Evolutionary conservation across 2,888 invertebrate species (phyloP), one percentile per base, ranked within the genome.

Genomic region (Chydorus sphaericus): DNA sequence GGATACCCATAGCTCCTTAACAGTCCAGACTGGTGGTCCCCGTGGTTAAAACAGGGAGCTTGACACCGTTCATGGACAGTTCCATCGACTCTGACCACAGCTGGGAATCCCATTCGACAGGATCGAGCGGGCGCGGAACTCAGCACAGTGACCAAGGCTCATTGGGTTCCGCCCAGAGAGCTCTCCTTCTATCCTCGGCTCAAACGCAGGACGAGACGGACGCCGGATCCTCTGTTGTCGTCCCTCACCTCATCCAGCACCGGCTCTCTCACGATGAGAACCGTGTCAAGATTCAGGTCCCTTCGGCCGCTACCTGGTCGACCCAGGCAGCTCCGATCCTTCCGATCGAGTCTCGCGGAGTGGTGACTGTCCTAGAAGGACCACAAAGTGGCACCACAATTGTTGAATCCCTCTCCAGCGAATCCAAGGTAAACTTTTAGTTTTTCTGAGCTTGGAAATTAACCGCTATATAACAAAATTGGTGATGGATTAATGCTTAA

Each of bases 1-100:
- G n/a, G 3, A 6, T 11, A 3, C 20, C 11, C 3, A 6, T 44
- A 23, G 11, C 16, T 23, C 44, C 4, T 23, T 23, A 26, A n/a
- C 44, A 44, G n/a, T n/a, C n/a, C n/a, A n/a, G n/a, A n/a, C n/a
- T n/a, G n/a, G n/a, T n/a, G n/a, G n/a, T n/a, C n/a, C n/a, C n/a
- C n/a, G n/a, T n/a, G 44, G 44, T 44, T 5, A 44, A 44, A 44
- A 23, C 44, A 44, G 28, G 44, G 23, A 14, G 44, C 44, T 23
- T 44, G 14, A 53, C 57, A 38, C 50, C 44, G 39, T 56, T 49
- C 58, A 55, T 51, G 31, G 61, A 59, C 36, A 60, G 60, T 54
- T 61, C 59, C 16, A 59, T 56, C 29, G 61, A 60, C 38, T 59
- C 61, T 8, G 59, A 59, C 37, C 59, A 60, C 58, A 60, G 61